Conservation (phyloP, 2,797 vertebrate species). For the Acanthurus lineatus region DNA sequence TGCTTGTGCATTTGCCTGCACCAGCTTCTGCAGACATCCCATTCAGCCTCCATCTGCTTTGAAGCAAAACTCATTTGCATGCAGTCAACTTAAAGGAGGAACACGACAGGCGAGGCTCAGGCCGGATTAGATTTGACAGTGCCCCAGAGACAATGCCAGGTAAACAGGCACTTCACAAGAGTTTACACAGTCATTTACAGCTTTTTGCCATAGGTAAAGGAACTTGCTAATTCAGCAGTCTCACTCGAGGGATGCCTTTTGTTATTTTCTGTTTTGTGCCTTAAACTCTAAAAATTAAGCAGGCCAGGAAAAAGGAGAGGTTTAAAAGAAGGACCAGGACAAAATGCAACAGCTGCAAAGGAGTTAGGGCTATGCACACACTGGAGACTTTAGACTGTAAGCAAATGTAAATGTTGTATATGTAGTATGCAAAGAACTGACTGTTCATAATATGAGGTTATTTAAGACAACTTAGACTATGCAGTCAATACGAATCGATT, state of each 20-base stretch:
- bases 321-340: conserved; percentile 17
- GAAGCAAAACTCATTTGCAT: conserved; percentile 63
- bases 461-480: too few relatives aligned
- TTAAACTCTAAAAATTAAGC: conserved; percentile 32
- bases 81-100: conserved; percentile 42
- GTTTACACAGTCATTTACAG: conserved; percentile 71
- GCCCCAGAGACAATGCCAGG: conserved; percentile 70
- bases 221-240: conserved; percentile 51
- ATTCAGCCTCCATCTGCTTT: conserved; percentile 42
- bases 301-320: background rate
- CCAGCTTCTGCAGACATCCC: conserved; percentile 38
- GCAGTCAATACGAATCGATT: too few relatives aligned
- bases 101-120: conserved; percentile 50
- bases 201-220: conserved; percentile 34
- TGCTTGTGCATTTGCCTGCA: conserved; percentile 1
- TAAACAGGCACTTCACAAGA: conserved; percentile 73
- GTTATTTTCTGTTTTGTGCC: conserved; percentile 30
- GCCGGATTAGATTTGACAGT: conserved; percentile 68
- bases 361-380: too few relatives aligned
- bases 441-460: too few relatives aligned
- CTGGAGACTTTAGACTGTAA: background rate
- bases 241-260: conserved; percentile 18
- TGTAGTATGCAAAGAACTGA: too few relatives aligned
- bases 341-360: background rate
- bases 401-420: background rate